A percentile compares a stretch with the other conserved stretches of the same genome.
Conservation (phyloP, 2,797 vertebrate species). For the Pseudocheirus occidentalis region DNA sequence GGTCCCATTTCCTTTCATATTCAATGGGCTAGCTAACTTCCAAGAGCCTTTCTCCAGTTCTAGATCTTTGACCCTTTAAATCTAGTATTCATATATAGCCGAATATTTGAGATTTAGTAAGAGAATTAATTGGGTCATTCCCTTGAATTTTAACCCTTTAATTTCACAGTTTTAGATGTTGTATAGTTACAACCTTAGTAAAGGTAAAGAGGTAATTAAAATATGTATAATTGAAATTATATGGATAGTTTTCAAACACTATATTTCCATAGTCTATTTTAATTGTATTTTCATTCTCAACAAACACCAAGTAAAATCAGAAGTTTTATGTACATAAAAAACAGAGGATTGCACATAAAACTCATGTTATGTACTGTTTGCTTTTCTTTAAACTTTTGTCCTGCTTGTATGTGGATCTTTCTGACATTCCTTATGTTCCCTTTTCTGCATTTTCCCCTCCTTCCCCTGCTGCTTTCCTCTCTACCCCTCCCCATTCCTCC, state of each 20-base stretch:
- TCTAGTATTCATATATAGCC: not conserved
- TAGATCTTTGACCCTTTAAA: not conserved
- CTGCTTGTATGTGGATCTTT: not conserved
- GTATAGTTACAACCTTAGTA: not conserved
- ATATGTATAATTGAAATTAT: not conserved
- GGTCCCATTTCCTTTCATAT: not conserved
- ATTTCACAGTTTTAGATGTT: not conserved
- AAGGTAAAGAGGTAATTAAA: not conserved
- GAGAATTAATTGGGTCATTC: not conserved
- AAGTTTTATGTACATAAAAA: not conserved
- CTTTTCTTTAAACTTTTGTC: not conserved
- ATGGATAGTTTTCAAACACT: not conserved
- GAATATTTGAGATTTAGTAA: not conserved
- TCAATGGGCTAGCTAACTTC: not conserved
- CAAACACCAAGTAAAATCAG: not conserved
- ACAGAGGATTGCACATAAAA: not conserved
- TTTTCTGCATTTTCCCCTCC: not conserved
- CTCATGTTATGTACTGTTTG: not conserved
- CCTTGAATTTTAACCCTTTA: not conserved
- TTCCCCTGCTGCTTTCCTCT: not conserved
- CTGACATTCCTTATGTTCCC: not conserved
- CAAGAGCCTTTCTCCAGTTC: too few relatives aligned
- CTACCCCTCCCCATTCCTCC: not conserved
- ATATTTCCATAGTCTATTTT: not conserved
- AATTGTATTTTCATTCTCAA: not conserved